Conservation (phyloP, 2,113 vertebrate genomes). For the Eonycteris spelaea region DNA sequence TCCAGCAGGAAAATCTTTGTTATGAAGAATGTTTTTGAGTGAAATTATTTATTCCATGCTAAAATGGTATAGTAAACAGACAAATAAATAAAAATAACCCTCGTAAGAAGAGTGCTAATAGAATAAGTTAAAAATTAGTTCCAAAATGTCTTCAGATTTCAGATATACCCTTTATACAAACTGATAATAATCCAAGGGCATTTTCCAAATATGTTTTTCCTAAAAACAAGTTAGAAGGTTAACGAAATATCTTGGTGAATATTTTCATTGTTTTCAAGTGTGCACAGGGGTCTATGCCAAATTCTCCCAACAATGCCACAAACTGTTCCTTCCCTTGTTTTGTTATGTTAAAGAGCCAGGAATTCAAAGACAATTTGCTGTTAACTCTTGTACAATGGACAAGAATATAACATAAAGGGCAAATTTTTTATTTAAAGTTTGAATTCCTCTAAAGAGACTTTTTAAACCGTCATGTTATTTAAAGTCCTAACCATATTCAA, state of each 20-base stretch:
- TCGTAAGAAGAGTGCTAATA: neutral
- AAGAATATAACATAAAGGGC: neutral
- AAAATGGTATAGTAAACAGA: neutral
- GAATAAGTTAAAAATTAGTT: neutral
- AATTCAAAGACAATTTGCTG: neutral
- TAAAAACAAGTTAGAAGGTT: conserved; percentile 1
- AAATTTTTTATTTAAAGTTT: neutral
- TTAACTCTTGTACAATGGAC: neutral
- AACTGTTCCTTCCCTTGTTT: neutral
- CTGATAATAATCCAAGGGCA: neutral
- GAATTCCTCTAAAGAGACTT: neutral
- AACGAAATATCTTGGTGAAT: neutral
- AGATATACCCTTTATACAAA: neutral
- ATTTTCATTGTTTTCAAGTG: conserved; percentile 42
- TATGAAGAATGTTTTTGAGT: neutral
- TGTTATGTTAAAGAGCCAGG: neutral
- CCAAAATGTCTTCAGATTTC: neutral
- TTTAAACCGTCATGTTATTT: neutral
- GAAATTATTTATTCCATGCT: neutral
- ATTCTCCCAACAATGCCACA: neutral
- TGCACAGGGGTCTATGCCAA: neutral
- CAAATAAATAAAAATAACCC: neutral
- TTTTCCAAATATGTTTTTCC: neutral
- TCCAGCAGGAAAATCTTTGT: neutral
- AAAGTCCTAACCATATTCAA: neutral